Evolutionary conservation across 2,113 vertebrate species (phyloP).

Genomic region (Cervus canadensis): DNA sequence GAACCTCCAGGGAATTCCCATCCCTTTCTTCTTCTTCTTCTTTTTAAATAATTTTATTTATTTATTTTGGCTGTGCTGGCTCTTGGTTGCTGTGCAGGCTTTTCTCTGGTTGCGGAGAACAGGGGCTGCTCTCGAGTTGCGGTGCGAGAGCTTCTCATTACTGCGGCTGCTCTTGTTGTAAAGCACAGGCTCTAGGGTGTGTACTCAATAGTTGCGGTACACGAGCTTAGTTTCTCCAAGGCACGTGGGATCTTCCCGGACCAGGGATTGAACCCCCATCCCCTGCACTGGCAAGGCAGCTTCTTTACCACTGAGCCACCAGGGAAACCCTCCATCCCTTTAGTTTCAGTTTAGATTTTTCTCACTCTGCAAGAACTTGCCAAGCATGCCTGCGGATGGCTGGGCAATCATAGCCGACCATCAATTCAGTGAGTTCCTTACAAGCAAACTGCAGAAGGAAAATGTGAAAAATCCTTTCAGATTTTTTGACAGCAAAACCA

Average conservation of each 20-base stretch:
- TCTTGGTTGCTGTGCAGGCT: background rate
- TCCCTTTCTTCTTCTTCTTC: background rate
- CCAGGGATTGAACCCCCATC: background rate
- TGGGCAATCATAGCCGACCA: too few relatives aligned
- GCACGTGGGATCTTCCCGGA: background rate
- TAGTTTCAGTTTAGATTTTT: background rate
- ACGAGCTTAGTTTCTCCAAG: background rate
- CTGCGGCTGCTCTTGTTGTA: background rate
- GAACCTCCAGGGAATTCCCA: background rate
- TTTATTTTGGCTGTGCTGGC: background rate
- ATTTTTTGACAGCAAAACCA: background rate
- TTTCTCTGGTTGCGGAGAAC: background rate
- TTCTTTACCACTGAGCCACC: background rate
- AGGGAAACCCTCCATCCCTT: background rate
- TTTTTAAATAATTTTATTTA: background rate
- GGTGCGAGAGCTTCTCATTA: background rate
- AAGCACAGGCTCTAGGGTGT: background rate
- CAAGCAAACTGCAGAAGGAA: background rate
- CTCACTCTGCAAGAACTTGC: background rate
- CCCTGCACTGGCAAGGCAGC: background rate
- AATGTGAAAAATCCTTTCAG: background rate
- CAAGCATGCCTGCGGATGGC: rapidly evolving
- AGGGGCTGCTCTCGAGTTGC: background rate
- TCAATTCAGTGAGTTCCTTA: background rate
- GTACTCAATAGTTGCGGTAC: background rate